Evolutionary conservation across 2,113 vertebrate genomes (phyloP).

Genomic region (Dromas ardeola): DNA sequence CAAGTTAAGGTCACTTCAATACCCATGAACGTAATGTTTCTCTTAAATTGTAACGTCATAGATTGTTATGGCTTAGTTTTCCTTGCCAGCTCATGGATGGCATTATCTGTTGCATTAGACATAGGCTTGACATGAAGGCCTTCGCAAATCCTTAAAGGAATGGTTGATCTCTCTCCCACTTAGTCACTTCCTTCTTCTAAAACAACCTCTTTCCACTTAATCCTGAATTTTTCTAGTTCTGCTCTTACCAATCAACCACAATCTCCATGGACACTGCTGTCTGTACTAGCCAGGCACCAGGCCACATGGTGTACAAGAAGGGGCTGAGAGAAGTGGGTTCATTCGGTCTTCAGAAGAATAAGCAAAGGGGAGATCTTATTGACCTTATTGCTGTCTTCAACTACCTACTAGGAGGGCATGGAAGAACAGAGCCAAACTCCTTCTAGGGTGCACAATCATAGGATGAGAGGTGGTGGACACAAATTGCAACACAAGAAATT

Average conservation of each 20-base stretch:
- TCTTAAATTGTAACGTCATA: neutral
- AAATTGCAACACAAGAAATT: neutral
- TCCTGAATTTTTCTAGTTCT: neutral
- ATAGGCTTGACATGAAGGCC: neutral
- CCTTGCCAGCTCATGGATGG: neutral
- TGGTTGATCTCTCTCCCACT: neutral
- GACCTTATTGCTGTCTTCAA: neutral
- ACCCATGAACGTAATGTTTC: neutral
- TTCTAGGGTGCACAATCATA: neutral
- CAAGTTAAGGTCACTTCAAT: neutral
- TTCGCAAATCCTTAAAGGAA: neutral
- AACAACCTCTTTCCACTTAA: neutral
- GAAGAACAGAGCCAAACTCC: neutral
- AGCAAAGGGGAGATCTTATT: neutral
- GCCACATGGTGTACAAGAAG: neutral
- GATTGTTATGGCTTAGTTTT: neutral
- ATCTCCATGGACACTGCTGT: neutral
- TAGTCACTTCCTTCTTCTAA: neutral
- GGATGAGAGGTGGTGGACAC: neutral
- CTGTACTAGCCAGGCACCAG: neutral
- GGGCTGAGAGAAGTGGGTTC: neutral
- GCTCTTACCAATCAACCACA: neutral
- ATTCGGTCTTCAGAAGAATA: neutral
- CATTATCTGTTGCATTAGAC: neutral
- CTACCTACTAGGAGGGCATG: neutral